Evolutionary conservation across 2,113 vertebrate genomes (phyloP), one percentile per base, ranked within the genome.

Genomic region (Ptilonorhynchus violaceus): DNA sequence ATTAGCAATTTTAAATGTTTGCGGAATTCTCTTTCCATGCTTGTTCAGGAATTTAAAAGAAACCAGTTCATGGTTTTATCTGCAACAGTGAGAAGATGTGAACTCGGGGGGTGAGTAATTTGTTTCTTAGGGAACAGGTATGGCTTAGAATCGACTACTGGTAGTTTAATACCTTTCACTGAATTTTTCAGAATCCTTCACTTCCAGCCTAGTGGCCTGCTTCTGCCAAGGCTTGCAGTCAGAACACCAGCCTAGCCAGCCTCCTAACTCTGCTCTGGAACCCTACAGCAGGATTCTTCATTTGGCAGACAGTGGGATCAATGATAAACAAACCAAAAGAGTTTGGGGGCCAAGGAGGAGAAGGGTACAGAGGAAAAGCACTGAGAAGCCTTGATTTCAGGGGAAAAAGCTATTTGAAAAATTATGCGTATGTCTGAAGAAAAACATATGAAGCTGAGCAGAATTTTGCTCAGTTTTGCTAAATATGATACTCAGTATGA

Each of bases 1-100:
- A 99, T 99, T 98, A 98, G 98, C 98, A 98, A 98, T 98, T 99
- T 99, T 99, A 99, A 99, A 99, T 99, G 98, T 99, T 99, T 98
- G 98, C 97, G 98, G 98, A 95, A 98, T 98, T 98, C 98, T 97
- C 98, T 98, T 98, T 96, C 95, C 95, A 98, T 98, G 98, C 98
- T 98, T 97, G 85, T 97, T 98, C 97, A 97, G 98, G 98, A 98
- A 99, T 98, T 98, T 96, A 96, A 98, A 98, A 98, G 13, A 70
- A 88, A 83, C 11, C 64, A 60, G 27, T 28, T 59, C 37, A 12
- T 12, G 25, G 27, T 81, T 88, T 84, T 86, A 33, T 27, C 41
- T 47, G 47, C 19, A 59, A n/a, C 63, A 74, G 19, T 16, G 69
- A 81, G 55, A 74, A 59, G 46, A 76, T 2, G 2, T 20, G 47